Evolutionary conservation across 2,113 vertebrate genomes (phyloP), one percentile per base, ranked within the genome.

Genomic region (Casuarius casuarius): DNA sequence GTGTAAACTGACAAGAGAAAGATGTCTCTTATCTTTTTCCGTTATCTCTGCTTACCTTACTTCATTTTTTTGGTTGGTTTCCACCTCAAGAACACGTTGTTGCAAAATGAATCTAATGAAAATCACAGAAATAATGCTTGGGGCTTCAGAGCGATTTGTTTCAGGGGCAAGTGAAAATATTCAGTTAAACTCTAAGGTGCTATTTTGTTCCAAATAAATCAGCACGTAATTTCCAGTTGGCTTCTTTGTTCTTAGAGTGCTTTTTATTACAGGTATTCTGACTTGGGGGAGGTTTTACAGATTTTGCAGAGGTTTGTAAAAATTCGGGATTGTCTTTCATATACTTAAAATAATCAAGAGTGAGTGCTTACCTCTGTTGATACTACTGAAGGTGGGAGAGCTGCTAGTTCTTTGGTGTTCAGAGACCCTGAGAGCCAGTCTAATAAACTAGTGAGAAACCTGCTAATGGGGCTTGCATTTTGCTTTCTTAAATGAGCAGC

Each of bases 1-100:
- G 19, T 2, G 3, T 66, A 77, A 95, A 44, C 77, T 1, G 7
- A 29, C 42, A 51, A 66, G 28, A 94, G 92, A 80, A 89, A 38
- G 94, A 87, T 22, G 87, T 8, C 78, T 94, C 87, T 92, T 95
- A 95, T 96, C 95, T 94, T 79, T 82, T 94, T 84, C 94, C 42
- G 89, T 97, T 95, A 91, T 94, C 92, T 87, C 70, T 49, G 42
- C 87, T 93, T 95, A 63, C 74, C 84, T 97, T 82, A 86, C 56
- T 91, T 62, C 52, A 83, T 90, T 20, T 65, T 78, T 52, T 42
- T 42, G 78, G 49, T 40, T 86, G 81, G 61, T 92, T 96, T 90
- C 61, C 56, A 72, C 86, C 65, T 87, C 61, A 44, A 51, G 80
- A 96, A 42, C 73, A 14, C 40, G 7, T 1, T 88, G 89, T 63